phyloP scores from a whole-genome alignment of 2,797 vertebrate species.

The Crax fasciolata region DNA sequence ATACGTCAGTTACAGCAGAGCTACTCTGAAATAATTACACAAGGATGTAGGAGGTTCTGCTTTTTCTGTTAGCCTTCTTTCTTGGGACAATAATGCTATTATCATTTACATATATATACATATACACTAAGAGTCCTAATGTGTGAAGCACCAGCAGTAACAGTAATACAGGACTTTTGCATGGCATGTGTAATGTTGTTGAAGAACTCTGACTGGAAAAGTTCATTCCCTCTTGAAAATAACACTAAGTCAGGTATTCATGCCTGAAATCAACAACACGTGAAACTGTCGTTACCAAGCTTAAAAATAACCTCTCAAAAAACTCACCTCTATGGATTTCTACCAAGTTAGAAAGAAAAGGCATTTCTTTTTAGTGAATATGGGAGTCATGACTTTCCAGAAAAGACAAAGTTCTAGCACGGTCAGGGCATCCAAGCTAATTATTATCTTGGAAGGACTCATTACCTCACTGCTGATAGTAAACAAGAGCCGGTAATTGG shows the following conservation, averaged over 20 bases:
- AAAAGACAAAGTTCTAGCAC: not conserved
- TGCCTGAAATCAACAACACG: not conserved
- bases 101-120: not conserved
- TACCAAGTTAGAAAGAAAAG: not conserved
- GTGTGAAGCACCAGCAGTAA: not conserved
- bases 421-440: not conserved
- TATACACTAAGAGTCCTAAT: not conserved
- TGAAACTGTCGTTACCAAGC: not conserved
- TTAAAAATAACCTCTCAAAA: not conserved
- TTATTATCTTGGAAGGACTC: not conserved
- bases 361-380: not conserved
- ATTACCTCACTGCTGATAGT: not conserved
- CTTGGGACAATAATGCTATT: not conserved
- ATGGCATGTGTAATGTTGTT: not conserved
- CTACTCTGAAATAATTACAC: not conserved
- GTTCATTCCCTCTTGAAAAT: not conserved
- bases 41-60: not conserved
- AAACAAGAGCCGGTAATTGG: not conserved
- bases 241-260: not conserved
- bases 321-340: not conserved
- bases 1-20: not conserved
- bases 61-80: not conserved
- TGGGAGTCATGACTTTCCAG: not conserved
- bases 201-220: not conserved
- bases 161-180: not conserved